Evolutionary conservation across 2,888 invertebrate species (phyloP), one percentile per base, ranked within the genome.

Genomic region (Magallana nippona): DNA sequence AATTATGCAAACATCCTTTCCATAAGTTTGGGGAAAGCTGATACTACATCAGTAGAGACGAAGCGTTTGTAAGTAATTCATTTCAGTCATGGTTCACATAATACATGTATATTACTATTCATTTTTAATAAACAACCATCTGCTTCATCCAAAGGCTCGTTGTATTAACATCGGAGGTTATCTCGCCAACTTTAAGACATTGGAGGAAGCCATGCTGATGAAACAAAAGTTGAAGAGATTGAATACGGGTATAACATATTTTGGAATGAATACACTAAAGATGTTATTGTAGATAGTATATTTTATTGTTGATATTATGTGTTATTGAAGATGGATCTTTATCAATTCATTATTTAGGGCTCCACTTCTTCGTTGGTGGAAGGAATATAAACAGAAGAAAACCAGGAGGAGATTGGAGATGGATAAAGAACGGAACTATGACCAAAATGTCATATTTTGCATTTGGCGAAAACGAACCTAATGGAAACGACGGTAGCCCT

Each of bases 391-490:
- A 80, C 60, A 27, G 80, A 10, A 58, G 58, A 22, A 1, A 22
- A 13, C 55, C 79, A 1, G 79, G 79, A 1, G 79, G 79, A 55
- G 79, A 79, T 19, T 80, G 80, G 80, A 80, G 80, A n/a, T 80
- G 80, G 80, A 80, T 60, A n/a, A 57, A 58, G 15, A 10, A 80
- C 17, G 80, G 80, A n/a, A 0, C 22, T 27, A 80, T 80, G 80
- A 58, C 27, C 32, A 80, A 80, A 58, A 80, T 80, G 80, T 19
- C n/a, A 13, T 80, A 80, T 32, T 55, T 32, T 15, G 80, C 80
- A 0, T 80, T 80, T 32, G 58, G 22, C 11, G n/a, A 27, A 8
- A 1, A 32, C 11, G 60, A 60, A n/a, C 60, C 60, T 5, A 11
- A 17, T 60, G 60, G 60, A n/a, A 19, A 10, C 5, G 60, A 60